These are phyloP conservation scores for Lymantria dispar DNA, from an alignment of 2,888 invertebrate genomes.

Conservation along the genomic window DNA sequence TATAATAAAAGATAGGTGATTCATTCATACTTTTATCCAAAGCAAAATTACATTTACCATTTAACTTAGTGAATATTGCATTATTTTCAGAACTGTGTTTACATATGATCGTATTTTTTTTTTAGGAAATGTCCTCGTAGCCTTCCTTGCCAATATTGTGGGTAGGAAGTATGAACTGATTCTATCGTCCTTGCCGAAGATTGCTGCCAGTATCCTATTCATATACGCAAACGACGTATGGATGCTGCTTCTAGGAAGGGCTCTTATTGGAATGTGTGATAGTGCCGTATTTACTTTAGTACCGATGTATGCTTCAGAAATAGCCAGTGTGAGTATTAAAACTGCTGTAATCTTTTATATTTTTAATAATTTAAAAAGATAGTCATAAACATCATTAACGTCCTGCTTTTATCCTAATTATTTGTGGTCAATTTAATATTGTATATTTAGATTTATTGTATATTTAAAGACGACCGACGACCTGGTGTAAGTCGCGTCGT, in stretches of 20 bases:
- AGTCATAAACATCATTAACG: too few relatives aligned
- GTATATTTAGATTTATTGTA: too few relatives aligned
- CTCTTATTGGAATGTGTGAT: conserved; percentile 38
- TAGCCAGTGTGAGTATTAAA: conserved; percentile 46
- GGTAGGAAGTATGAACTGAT: conserved; percentile 49
- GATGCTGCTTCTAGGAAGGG: conserved; percentile 41
- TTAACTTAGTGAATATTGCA: too few relatives aligned
- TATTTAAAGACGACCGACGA: too few relatives aligned
- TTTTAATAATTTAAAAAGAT: too few relatives aligned
- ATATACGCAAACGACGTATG: conserved; percentile 40
- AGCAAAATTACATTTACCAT: too few relatives aligned
- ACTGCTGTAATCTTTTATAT: not conserved
- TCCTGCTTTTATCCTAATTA: too few relatives aligned
- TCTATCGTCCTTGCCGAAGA: conserved; percentile 44
- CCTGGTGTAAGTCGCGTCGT: too few relatives aligned
- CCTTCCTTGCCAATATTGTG: conserved; percentile 44
- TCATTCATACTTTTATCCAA: too few relatives aligned
- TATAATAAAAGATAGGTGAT: too few relatives aligned
- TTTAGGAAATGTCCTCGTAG: conserved; percentile 38
- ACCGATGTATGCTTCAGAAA: conserved; percentile 51
- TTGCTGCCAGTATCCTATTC: conserved; percentile 37
- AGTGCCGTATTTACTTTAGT: conserved; percentile 35
- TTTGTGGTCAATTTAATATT: too few relatives aligned
- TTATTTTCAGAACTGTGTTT: too few relatives aligned
- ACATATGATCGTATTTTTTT: not conserved